phyloP scores from a whole-genome alignment of 2,113 vertebrate species.

The Zootoca vivipara region DNA sequence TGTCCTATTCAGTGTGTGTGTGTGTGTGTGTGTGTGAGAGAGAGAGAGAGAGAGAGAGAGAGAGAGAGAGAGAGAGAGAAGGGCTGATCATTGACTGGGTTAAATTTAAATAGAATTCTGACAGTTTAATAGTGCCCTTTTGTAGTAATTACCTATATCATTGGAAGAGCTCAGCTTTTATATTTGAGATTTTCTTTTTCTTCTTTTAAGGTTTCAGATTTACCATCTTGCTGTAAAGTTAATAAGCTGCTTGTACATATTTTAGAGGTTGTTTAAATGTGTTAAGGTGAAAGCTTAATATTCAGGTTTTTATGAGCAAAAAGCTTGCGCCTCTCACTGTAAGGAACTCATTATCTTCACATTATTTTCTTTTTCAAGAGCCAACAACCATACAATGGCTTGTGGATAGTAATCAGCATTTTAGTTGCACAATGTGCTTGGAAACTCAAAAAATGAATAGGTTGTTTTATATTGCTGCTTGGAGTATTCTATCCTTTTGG shows the following conservation, averaged over 20 bases:
- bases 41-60: no score
- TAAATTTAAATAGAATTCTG: accelerated
- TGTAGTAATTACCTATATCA: neutral
- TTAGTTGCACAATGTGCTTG: neutral
- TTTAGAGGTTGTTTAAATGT: neutral
- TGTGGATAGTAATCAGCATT: neutral
- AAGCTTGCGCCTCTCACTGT: neutral
- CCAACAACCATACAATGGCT: neutral
- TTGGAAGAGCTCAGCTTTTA: neutral
- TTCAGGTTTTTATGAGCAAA: neutral
- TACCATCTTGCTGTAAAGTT: neutral
- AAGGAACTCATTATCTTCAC: neutral
- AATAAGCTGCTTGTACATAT: neutral
- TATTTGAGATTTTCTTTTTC: neutral
- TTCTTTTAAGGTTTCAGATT: neutral
- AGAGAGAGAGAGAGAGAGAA: neutral
- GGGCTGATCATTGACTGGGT: neutral
- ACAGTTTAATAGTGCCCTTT: neutral
- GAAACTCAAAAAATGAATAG: neutral
- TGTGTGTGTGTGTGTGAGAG: neutral
- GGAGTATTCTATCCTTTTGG: neutral
- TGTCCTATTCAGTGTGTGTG: neutral
- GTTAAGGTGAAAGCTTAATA: neutral
- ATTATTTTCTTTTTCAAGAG: neutral
- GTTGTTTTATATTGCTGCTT: neutral